Percentiles rank a stretch among this genome's conserved stretches.
phyloP scores from a whole-genome alignment of 2,797 vertebrate species.

The Poeciliopsis turneri region DNA sequence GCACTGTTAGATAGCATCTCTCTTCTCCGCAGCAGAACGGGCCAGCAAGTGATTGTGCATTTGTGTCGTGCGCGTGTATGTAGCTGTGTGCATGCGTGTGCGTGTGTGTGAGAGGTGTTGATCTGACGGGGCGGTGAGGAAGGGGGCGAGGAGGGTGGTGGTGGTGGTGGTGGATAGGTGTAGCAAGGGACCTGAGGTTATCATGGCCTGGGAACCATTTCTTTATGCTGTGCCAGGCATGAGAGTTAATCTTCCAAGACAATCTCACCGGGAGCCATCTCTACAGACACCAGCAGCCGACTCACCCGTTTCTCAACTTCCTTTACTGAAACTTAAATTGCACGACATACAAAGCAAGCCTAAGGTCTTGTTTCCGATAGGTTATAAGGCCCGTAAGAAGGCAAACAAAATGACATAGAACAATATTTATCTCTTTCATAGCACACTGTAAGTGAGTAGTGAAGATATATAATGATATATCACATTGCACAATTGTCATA shows the following conservation, averaged over 20 bases:
- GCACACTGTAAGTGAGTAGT: slow-evolving; percentile 70
- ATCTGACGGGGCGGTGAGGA: slow-evolving; percentile 19
- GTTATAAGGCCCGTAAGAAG: slow-evolving; percentile 76
- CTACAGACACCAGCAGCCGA: slow-evolving; percentile 74
- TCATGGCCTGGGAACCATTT: slow-evolving; percentile 75
- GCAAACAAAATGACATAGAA: slow-evolving; percentile 78
- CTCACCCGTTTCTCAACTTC: slow-evolving; percentile 69
- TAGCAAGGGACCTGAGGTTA: slow-evolving; percentile 79
- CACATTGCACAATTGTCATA: slow-evolving; percentile 78
- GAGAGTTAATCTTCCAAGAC: slow-evolving; percentile 60
- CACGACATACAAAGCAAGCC: slow-evolving; percentile 76
- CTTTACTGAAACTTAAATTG: slow-evolving; percentile 79
- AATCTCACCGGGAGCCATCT: slow-evolving; percentile 69
- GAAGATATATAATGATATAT: slow-evolving; percentile 75
- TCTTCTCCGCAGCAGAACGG: slow-evolving; percentile 79
- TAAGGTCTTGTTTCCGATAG: slow-evolving; percentile 67
- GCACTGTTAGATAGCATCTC: slow-evolving; percentile 83
- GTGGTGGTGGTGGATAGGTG: slow-evolving; percentile 10
- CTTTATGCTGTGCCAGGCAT: slow-evolving; percentile 63
- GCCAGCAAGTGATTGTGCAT: slow-evolving; percentile 68
- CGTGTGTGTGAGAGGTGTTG: slow-evolving; percentile 37
- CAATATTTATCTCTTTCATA: slow-evolving; percentile 75
- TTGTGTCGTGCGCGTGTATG: slow-evolving; percentile 34
- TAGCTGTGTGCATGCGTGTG: slow-evolving; percentile 38
- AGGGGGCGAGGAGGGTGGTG: neutral